phyloP scores from a whole-genome alignment of 2,113 vertebrate species.

The Plecturocebus donacophilus region DNA sequence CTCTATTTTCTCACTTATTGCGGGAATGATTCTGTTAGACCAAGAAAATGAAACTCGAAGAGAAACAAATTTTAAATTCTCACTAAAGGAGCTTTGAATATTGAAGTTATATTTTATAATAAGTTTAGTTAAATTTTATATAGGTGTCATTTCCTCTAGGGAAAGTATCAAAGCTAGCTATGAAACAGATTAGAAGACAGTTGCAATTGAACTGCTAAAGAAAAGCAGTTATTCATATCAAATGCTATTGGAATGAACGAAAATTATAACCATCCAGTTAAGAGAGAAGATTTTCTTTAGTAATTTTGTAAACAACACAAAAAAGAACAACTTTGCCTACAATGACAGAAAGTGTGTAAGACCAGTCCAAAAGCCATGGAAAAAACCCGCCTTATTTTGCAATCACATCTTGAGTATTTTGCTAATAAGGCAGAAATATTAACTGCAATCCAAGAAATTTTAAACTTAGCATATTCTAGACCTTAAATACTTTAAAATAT shows the following conservation, averaged over 20 bases:
- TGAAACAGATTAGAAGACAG: conserved; percentile 49
- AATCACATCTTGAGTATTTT: conserved; percentile 58
- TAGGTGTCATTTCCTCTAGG: conserved; percentile 35
- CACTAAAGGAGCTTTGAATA: neutral
- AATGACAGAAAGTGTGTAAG: neutral
- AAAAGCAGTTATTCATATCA: conserved; percentile 24
- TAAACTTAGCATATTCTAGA: conserved; percentile 36
- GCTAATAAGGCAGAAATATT: conserved; percentile 56
- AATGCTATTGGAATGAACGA: conserved; percentile 1
- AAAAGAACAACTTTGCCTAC: conserved; percentile 38
- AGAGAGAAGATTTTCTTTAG: conserved; percentile 24
- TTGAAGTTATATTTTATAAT: neutral
- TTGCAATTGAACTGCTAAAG: conserved; percentile 37
- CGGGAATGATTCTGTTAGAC: conserved; percentile 21
- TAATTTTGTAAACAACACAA: conserved; percentile 33
- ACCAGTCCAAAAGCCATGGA: neutral
- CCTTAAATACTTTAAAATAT: conserved; percentile 67
- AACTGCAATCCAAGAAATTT: conserved; percentile 53
- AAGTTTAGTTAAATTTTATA: conserved; percentile 53
- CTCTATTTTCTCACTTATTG: conserved; percentile 23
- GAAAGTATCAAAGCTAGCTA: conserved; percentile 38
- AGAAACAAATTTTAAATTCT: conserved; percentile 27
- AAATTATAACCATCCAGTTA: neutral
- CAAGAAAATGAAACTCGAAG: neutral
- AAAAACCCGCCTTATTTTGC: conserved; percentile 13